phyloP scores from a whole-genome alignment of 2,888 invertebrate genomes.

The Fabriciana adippe region DNA sequence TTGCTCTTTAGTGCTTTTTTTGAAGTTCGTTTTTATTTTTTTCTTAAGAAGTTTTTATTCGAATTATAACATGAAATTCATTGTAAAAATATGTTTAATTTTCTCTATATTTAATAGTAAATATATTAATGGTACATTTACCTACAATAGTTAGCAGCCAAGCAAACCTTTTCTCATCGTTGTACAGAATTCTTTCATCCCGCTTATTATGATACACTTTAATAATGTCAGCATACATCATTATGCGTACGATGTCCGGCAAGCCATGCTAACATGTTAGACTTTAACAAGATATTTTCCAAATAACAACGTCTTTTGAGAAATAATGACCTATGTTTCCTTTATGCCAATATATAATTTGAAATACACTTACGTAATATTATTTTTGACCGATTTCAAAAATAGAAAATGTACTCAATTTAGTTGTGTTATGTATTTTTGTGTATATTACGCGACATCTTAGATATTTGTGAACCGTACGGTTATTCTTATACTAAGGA shows the following conservation, averaged over 20 bases:
- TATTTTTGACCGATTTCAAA: no score
- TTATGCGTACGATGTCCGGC: slow-evolving; percentile 68
- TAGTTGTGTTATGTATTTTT: no score
- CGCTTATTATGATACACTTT: slow-evolving; percentile 69
- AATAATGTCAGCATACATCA: slow-evolving; percentile 70
- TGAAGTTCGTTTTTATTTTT: no score
- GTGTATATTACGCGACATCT: no score
- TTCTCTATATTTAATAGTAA: no score
- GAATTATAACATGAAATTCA: background rate
- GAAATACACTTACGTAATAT: background rate
- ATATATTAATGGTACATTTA: background rate
- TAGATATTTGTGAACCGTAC: no score
- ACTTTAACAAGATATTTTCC: slow-evolving; percentile 43
- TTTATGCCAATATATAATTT: background rate
- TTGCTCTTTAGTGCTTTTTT: no score
- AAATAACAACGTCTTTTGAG: slow-evolving; percentile 23
- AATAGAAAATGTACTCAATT: no score
- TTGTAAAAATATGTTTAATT: no score
- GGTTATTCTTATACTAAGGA: no score
- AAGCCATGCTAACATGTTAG: slow-evolving; percentile 56
- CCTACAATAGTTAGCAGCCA: background rate
- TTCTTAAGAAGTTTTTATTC: no score
- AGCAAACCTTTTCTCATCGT: slow-evolving; percentile 40
- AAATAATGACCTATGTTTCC: slow-evolving; percentile 31
- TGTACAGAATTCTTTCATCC: slow-evolving; percentile 62